Percentiles rank a stretch among this genome's conserved stretches.
phyloP scores from a whole-genome alignment of 1,140 invertebrate genomes.

The Neocloeon triangulifer region DNA sequence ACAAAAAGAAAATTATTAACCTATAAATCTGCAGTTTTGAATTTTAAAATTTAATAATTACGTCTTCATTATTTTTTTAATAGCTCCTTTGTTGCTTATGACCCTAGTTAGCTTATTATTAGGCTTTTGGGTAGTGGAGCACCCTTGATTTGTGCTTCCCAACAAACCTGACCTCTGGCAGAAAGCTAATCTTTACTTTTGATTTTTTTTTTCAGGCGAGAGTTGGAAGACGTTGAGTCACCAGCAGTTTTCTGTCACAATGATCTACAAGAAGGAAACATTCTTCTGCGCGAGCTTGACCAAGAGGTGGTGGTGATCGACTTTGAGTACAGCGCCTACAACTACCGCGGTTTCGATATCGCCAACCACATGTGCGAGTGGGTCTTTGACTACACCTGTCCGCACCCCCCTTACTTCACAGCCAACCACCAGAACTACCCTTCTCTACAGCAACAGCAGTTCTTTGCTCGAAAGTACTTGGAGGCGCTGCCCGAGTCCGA shows the following conservation, averaged over 20 bases:
- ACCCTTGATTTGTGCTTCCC: no score
- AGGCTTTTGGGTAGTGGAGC: no score
- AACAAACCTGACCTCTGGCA: no score
- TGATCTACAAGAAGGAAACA: slow-evolving; percentile 84
- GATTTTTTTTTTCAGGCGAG: slow-evolving; percentile 15
- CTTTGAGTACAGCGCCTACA: slow-evolving; percentile 87
- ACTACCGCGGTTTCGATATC: slow-evolving; percentile 82
- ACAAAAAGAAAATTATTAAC: no score
- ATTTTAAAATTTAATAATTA: neutral
- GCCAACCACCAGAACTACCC: slow-evolving; percentile 44
- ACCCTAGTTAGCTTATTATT: no score
- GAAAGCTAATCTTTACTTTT: neutral
- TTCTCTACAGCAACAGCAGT: slow-evolving; percentile 41
- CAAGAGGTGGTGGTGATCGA: slow-evolving; percentile 49
- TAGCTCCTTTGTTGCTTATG: no score
- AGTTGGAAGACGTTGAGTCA: slow-evolving; percentile 25
- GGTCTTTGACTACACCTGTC: slow-evolving; percentile 71
- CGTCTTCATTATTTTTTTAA: neutral
- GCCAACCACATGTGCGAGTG: slow-evolving; percentile 94
- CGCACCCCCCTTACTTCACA: slow-evolving; percentile 54
- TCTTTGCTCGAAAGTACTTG: neutral
- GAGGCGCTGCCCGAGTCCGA: no score
- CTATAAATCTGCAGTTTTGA: neutral
- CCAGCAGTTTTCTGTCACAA: slow-evolving; percentile 95
- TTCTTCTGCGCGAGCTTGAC: slow-evolving; percentile 15